A percentile compares a stretch with the other conserved stretches of the same genome.
Conservation (phyloP, 2,797 vertebrate species). For the Potorous gilbertii region DNA sequence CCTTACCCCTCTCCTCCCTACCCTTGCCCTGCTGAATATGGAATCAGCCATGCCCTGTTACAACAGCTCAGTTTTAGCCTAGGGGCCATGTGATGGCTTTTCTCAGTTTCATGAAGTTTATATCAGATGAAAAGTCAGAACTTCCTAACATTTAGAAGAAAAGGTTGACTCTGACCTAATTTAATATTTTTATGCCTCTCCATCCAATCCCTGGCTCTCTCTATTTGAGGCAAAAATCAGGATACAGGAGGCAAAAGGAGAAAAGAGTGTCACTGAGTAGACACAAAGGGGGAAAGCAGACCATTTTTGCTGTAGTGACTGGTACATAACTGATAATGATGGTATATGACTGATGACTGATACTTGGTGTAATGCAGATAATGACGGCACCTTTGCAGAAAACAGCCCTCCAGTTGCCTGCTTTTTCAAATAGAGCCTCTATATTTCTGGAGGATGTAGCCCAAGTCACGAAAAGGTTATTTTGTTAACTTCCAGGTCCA, state of each 20-base stretch:
- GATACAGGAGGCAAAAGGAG: neutral
- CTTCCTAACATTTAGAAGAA: neutral
- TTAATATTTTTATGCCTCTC: neutral
- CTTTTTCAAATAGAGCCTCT: conserved; percentile 14
- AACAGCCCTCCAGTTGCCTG: neutral
- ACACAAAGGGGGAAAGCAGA: neutral
- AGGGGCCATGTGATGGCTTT: neutral
- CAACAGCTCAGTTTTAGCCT: neutral
- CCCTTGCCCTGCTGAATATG: neutral
- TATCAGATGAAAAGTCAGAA: neutral
- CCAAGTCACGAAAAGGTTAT: neutral
- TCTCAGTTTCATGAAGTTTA: neutral
- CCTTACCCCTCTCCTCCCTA: neutral
- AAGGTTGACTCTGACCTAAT: neutral
- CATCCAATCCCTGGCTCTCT: neutral
- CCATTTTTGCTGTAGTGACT: neutral
- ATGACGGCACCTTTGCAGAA: neutral
- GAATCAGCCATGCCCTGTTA: neutral
- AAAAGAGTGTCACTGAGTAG: neutral
- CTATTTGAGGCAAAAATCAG: neutral
- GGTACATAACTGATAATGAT: too few relatives aligned
- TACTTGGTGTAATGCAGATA: neutral
- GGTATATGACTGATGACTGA: too few relatives aligned
- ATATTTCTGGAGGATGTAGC: neutral
- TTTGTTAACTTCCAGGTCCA: conserved; percentile 1